These are phyloP conservation scores for Scaptodrosophila latifasciaeformis DNA, from an alignment of 2,888 invertebrate genomes.

Conservation along the genomic window DNA sequence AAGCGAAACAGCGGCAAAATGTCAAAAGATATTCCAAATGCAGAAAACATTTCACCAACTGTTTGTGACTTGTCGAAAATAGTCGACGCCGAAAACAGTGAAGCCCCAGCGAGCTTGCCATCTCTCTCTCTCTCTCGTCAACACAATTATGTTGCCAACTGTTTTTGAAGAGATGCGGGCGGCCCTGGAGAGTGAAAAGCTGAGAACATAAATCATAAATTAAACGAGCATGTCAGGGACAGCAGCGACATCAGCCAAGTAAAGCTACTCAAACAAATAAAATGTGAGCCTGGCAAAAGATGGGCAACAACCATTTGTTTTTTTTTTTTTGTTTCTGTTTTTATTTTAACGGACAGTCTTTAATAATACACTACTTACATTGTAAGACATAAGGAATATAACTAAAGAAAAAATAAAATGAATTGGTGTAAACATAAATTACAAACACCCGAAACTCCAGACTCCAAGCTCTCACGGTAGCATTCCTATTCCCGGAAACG, in stretches of 20 bases:
- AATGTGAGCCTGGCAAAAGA: background rate
- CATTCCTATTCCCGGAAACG: no score
- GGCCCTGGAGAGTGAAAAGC: no score
- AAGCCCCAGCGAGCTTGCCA: background rate
- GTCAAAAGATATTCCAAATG: conserved; percentile 8
- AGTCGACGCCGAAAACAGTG: no score
- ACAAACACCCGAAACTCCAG: no score
- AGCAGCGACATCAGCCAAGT: conserved; percentile 16
- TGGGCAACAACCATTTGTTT: background rate
- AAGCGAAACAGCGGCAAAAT: background rate
- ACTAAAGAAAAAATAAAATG: background rate
- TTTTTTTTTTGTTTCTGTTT: no score
- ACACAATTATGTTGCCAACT: conserved; percentile 21
- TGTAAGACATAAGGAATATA: background rate
- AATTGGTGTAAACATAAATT: background rate
- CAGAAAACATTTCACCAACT: background rate
- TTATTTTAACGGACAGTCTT: no score
- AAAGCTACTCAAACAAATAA: no score
- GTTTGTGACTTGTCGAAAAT: no score
- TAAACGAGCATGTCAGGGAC: conserved; percentile 49
- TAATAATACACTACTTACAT: background rate
- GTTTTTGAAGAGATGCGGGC: conserved; percentile 18
- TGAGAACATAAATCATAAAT: conserved; percentile 48
- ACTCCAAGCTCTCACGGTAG: no score
- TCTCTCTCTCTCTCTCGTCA: conserved; percentile 9